Evolutionary conservation across 2,797 vertebrate species (phyloP), one percentile per base, ranked within the genome.

Genomic region (Molossus alvarezi): DNA sequence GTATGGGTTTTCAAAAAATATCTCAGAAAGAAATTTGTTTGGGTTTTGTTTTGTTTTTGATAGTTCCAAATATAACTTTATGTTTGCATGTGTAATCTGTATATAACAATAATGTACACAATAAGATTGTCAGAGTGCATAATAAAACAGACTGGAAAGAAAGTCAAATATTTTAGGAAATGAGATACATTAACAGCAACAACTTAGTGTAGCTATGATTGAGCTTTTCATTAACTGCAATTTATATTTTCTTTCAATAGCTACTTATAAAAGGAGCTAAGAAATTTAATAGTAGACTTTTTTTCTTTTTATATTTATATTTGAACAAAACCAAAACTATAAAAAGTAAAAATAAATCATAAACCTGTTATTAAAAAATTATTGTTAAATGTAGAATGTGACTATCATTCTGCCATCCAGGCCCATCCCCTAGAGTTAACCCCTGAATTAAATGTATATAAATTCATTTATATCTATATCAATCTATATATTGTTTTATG

Each of bases 111-210:
- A 92, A 69, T 15, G 64, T 64, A 58, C 33, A 55, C 27, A 72
- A 55, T 88, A 62, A 87, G 15, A 67, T 80, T 90, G 57, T 1
- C 15, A 79, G 18, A 14, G 27, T 79, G 25, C 58, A 69, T 93
- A 45, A 71, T 71, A 37, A 92, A 91, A 51, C 14, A 23, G 29
- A 73, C 41, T 37, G n/a, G 10, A 15, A 55, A 91, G 20, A 45
- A 45, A 73, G 18, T 71, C 45, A 93, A 53, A 88, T 67, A 67
- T 91, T 95, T 93, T 88, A 57, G 57, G 33, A 72, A 93, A 83
- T 51, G 12, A 94, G 77, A 60, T 65, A 65, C 8, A 62, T 48
- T 89, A 81, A 60, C 10, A 75, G 10, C 29, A 92, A 80, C 1
- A 85, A 69, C 21, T 73, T 57, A 25, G 5, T 25, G 1, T 67